Conservation (phyloP, 2,113 vertebrate species). For the Brachypteracias leptosomus region DNA sequence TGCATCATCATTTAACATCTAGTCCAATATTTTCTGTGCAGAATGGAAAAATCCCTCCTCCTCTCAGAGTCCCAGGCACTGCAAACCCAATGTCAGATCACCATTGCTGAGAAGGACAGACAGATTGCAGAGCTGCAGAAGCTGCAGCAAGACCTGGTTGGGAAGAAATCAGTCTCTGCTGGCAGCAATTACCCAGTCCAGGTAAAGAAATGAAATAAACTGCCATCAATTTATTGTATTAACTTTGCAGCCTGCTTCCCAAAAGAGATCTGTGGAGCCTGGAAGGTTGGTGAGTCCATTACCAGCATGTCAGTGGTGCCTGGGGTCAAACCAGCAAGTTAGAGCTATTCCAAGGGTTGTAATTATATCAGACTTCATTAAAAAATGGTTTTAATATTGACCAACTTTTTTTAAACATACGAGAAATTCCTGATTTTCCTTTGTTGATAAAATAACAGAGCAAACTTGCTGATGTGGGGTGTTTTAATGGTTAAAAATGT, state of each 20-base stretch:
- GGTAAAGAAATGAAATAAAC: slow-evolving; percentile 45
- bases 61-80: slow-evolving; percentile 65
- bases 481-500: not conserved
- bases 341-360: no score
- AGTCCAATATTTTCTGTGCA: slow-evolving; percentile 17
- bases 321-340: not conserved
- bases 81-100: slow-evolving; percentile 43
- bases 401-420: not conserved
- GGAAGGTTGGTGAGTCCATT: not conserved
- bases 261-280: not conserved
- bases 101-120: slow-evolving; percentile 61
- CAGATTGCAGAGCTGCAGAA: slow-evolving; percentile 69
- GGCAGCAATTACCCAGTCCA: slow-evolving; percentile 26
- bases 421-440: not conserved
- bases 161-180: not conserved
- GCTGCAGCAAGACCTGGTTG: slow-evolving; percentile 13
- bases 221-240: not conserved
- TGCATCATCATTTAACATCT: not conserved
- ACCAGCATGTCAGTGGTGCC: not conserved
- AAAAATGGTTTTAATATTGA: no score
- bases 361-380: no score
- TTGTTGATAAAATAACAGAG: not conserved
- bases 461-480: no score
- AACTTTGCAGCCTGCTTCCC: not conserved
- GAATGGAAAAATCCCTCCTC: slow-evolving; percentile 74